phyloP scores from a whole-genome alignment of 2,113 vertebrate genomes.

The Spizaetus ornatus region DNA sequence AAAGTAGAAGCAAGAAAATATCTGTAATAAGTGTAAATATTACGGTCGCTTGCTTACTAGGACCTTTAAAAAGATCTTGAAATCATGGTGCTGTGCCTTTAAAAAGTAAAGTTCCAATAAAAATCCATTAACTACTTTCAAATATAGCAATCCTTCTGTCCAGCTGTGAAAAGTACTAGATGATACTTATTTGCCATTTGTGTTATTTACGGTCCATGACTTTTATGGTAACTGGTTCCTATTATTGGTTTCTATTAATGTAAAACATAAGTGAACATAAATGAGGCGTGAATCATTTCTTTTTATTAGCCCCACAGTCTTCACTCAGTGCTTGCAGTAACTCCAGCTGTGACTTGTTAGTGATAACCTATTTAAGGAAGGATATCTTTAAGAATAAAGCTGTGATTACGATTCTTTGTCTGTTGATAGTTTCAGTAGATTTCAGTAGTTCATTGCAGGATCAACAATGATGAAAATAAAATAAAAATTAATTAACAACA shows the following conservation, averaged over 20 bases:
- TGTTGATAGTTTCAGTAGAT: constrained; percentile 50
- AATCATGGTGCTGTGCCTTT: constrained; percentile 66
- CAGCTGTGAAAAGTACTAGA: constrained; percentile 85
- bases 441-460: constrained; percentile 32
- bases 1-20: neutral
- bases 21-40: neutral
- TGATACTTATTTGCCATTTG: constrained; percentile 91
- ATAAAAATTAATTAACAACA: neutral
- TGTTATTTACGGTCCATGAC: constrained; percentile 94
- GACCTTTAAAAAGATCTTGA: neutral
- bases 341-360: constrained; percentile 85
- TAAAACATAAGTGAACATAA: constrained; percentile 97
- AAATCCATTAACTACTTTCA: constrained; percentile 81
- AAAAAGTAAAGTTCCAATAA: constrained; percentile 79
- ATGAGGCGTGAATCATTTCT: constrained; percentile 91
- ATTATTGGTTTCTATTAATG: constrained; percentile 97
- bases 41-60: neutral
- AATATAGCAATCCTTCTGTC: constrained; percentile 81
- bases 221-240: constrained; percentile 93
- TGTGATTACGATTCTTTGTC: constrained; percentile 66
- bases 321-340: constrained; percentile 70
- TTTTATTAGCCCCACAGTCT: constrained; percentile 88
- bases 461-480: constrained; percentile 31
- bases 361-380: constrained; percentile 82
- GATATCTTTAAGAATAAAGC: constrained; percentile 71